phyloP scores from a whole-genome alignment of 2,888 invertebrate genomes.

The Blastobasis adustella region DNA sequence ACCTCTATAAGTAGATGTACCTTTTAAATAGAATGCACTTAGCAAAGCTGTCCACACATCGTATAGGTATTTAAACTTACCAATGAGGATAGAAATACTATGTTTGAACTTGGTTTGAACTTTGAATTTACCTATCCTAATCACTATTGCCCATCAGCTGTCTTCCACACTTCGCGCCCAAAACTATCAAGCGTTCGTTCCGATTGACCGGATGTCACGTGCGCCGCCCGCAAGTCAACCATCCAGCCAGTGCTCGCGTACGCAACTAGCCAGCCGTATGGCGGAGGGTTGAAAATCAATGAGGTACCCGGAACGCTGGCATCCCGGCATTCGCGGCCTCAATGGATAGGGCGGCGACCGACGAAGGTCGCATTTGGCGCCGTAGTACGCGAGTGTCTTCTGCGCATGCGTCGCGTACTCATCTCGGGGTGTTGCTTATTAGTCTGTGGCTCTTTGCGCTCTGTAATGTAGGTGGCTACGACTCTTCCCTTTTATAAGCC shows the following conservation, averaged over 20 bases:
- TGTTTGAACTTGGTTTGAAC: no score
- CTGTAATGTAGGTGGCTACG: no score
- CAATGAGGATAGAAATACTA: no score
- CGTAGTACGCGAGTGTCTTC: conserved; percentile 49
- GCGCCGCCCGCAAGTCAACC: conserved; percentile 28
- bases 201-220: conserved; percentile 23
- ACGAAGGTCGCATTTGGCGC: conserved; percentile 52
- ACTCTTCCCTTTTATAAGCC: no score
- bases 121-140: no score
- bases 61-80: no score
- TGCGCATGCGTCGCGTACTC: conserved; percentile 48
- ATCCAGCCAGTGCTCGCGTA: conserved; percentile 34
- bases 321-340: conserved; percentile 32
- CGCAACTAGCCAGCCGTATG: conserved; percentile 36
- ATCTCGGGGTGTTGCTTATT: background rate
- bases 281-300: conserved; percentile 61
- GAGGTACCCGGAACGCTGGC: conserved; percentile 20
- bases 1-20: no score
- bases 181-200: no score
- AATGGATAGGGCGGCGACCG: conserved; percentile 64
- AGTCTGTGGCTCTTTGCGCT: background rate
- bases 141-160: no score
- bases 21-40: no score
- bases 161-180: no score
- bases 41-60: no score